Percentiles rank a stretch among this genome's conserved stretches.
phyloP scores from a whole-genome alignment of 2,888 invertebrate genomes.

The Crepidodera aurea region DNA sequence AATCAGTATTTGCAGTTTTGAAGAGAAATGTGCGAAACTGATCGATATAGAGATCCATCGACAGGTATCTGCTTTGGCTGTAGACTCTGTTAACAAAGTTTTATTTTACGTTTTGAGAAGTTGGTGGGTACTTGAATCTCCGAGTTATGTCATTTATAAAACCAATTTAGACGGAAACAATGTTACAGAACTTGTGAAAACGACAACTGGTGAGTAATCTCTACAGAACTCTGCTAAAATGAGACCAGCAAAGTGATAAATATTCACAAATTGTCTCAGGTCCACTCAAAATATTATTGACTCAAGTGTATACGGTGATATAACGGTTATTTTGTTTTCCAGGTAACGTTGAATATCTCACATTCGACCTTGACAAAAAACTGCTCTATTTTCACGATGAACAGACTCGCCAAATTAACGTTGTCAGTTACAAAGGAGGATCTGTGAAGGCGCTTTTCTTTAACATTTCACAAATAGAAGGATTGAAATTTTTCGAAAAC shows the following conservation, averaged over 20 bases:
- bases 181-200: constrained; percentile 59
- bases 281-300: no score
- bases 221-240: no score
- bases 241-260: no score
- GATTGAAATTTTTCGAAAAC: constrained; percentile 78
- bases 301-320: no score
- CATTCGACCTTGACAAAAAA: constrained; percentile 65
- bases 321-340: constrained; percentile 6
- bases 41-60: constrained; percentile 63
- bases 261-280: no score
- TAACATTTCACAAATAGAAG: constrained; percentile 67
- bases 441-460: constrained; percentile 60
- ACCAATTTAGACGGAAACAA: constrained; percentile 65
- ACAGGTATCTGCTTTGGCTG: constrained; percentile 67
- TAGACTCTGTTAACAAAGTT: constrained; percentile 69
- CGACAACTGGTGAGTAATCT: constrained; percentile 42
- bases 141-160: constrained; percentile 65
- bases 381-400: constrained; percentile 81
- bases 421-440: constrained; percentile 63
- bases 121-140: constrained; percentile 59
- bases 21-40: constrained; percentile 57
- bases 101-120: constrained; percentile 68
- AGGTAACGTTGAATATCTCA: constrained; percentile 61
- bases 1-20: constrained; percentile 57
- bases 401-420: constrained; percentile 60